Base-by-base conservation (phyloP, 1,140 invertebrate species). In the Pseudobourletiella spinata region DNA sequence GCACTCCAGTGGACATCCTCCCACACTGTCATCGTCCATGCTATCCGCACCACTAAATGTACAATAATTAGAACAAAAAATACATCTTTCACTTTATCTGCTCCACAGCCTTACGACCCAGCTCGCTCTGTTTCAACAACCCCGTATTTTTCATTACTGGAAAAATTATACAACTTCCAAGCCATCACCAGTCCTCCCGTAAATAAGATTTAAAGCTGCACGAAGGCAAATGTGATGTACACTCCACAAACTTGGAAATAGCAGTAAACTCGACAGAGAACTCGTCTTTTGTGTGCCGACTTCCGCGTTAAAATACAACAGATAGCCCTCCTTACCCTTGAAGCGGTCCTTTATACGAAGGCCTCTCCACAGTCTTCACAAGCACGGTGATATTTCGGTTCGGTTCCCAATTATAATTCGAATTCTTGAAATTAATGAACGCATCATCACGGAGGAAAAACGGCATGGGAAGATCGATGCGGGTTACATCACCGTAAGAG, bases 1-100 rank as follows among this genome's bases (percentile, higher is more conserved):
- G 55, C 65, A 70, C 39, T 70, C 68, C 4, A 69, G 24, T n/a
- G 67, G 67, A 51, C 43, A 59, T 22, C 67, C 67, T 22, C 55
- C 66, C 29, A 67, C 26, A 35, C 29, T 52, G 8, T 56, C 44
- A 20, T 55, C 61, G 1, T 30, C 50, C 54, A 57, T 54, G 24
- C 6, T 14, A 14, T 54, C 50, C 8, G 3, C 25, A 8, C 25
- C 30, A 8, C 44, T 15, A 48, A 48, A 11, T 48, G n/a, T n/a
- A n/a, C n/a, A n/a, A n/a, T n/a, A n/a, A n/a, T 18, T 14, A 42
- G 14, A 18, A 14, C 11, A 18, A 14, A 18, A 14, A 42, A 18
- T 42, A 14, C 14, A 42, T 14, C 35, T 14, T 14, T 42, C 11
- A 18, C 18, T 14, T 42, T 42, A 14, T 42, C 11, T 14, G 14